Base-by-base conservation (phyloP, 2,888 invertebrate species). In the Ichneumon xanthorius region DNA sequence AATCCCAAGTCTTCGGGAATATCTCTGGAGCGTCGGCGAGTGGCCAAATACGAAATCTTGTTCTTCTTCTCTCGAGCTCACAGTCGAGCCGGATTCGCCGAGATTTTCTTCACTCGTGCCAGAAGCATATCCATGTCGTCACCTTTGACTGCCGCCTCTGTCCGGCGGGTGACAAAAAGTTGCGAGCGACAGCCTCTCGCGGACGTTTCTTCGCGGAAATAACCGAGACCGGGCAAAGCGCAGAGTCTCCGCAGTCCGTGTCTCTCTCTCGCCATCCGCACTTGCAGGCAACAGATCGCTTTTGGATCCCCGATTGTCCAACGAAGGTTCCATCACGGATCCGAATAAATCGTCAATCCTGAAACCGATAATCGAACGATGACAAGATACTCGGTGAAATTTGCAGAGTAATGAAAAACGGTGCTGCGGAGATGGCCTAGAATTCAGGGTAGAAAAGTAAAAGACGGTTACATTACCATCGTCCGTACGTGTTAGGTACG, bases 1-100 rank as follows among this genome's bases (percentile, higher is more conserved):
- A 48, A 72, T 71, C 16, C 30, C 26, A 77, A 58, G 58, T 58
- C 58, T 19, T 19, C 58, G 22, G 19, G 58, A 58, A 58, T 58
- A 22, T 9, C 19, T 58, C 22, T 11, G 19, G 26, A 30, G 61
- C 30, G 65, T 72, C 72, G 65, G 71, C 5, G 58, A 58, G 82
- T 82, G 77, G 77, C 68, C 68, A 58, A 81, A 81, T 75, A 61
- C 58, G 68, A 86, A 87, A 79, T 85, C 79, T 67, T 78, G 70
- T 81, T 53, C 16, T 30, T 55, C 61, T 53, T 79, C 37, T 63
- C 53, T 71, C 19, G 30, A 40, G 50, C 50, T 7, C 40, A 16
- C 11, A 11, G 22, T 9, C 58, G 58, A 22, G 22, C 22, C 58
- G 19, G 40, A 75, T 45, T 65, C 22, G 14, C 22, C 45, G 53